These are phyloP conservation scores for Enteromius mattozi DNA, from an alignment of 2,797 vertebrate genomes.

Conservation along the genomic window DNA sequence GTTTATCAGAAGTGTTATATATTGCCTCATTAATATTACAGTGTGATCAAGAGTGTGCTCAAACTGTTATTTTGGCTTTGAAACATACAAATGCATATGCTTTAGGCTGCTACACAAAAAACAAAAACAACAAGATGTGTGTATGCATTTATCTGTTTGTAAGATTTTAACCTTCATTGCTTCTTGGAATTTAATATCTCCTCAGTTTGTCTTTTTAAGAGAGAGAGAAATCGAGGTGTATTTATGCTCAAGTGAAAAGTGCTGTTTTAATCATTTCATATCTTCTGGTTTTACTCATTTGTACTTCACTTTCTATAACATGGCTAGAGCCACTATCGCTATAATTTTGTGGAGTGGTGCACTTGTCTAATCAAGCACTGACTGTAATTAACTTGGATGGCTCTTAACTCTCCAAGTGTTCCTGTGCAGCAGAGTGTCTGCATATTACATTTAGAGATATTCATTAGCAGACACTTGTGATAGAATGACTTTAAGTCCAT, in stretches of 20 bases:
- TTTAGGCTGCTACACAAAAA: not conserved
- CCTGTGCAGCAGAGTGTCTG: slow-evolving; percentile 24
- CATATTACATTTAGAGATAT: slow-evolving; percentile 21
- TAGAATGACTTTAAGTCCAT: slow-evolving; percentile 15
- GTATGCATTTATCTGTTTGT: not conserved
- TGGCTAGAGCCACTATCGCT: slow-evolving; percentile 28
- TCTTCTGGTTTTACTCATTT: slow-evolving; percentile 8
- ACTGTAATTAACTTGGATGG: slow-evolving; percentile 45
- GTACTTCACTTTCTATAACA: slow-evolving; percentile 9
- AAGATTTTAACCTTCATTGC: not conserved
- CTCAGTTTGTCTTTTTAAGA: not conserved
- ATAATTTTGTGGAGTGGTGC: slow-evolving; percentile 28
- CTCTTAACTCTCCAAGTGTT: slow-evolving; percentile 47
- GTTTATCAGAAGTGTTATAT: slow-evolving; percentile 2
- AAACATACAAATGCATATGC: not conserved
- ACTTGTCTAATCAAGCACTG: slow-evolving; percentile 49
- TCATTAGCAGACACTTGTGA: slow-evolving; percentile 24
- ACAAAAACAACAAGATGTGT: not conserved
- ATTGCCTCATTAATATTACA: slow-evolving; percentile 18
- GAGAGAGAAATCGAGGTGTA: slow-evolving; percentile 11
- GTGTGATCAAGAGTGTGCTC: slow-evolving; percentile 14
- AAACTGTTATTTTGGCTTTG: slow-evolving; percentile 9
- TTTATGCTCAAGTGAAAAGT: slow-evolving; percentile 52
- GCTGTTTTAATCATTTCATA: slow-evolving; percentile 58
- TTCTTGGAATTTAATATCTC: not conserved